phyloP scores from a whole-genome alignment of 2,113 vertebrate species.

The human (Homo sapiens) region DNA sequence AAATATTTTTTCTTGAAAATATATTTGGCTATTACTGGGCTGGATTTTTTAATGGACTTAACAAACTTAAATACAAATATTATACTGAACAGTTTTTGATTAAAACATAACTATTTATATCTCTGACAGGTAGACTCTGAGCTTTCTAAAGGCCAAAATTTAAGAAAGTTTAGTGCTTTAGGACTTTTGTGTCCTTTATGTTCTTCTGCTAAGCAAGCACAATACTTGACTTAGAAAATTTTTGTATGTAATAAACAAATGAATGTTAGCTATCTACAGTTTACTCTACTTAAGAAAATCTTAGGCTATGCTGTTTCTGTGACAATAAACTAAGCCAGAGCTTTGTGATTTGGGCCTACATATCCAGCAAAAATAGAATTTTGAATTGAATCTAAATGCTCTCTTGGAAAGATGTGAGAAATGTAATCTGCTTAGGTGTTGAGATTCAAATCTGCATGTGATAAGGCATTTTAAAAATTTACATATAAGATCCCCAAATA shows the following conservation, averaged over 20 bases:
- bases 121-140: not conserved
- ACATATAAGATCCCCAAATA: constrained; percentile 54
- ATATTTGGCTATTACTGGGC: not conserved
- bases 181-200: not conserved
- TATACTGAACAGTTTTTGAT: not conserved
- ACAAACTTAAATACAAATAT: not conserved
- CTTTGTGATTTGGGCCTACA: not conserved
- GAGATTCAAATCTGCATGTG: constrained; percentile 20
- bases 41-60: not conserved
- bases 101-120: not conserved
- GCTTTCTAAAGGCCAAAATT: not conserved
- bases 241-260: not conserved
- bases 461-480: constrained; percentile 57
- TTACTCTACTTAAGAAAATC: not conserved
- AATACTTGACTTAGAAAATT: not conserved
- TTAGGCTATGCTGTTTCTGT: not conserved
- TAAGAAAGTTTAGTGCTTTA: not conserved
- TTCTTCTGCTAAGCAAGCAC: not conserved
- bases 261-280: not conserved
- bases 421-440: constrained; percentile 39
- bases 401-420: constrained; percentile 13
- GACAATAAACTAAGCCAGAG: not conserved
- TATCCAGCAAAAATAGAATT: not conserved
- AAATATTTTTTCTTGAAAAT: not conserved
- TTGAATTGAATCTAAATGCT: constrained; percentile 39